Conservation (phyloP, 2,888 invertebrate species). For the Microchrysa polita region DNA sequence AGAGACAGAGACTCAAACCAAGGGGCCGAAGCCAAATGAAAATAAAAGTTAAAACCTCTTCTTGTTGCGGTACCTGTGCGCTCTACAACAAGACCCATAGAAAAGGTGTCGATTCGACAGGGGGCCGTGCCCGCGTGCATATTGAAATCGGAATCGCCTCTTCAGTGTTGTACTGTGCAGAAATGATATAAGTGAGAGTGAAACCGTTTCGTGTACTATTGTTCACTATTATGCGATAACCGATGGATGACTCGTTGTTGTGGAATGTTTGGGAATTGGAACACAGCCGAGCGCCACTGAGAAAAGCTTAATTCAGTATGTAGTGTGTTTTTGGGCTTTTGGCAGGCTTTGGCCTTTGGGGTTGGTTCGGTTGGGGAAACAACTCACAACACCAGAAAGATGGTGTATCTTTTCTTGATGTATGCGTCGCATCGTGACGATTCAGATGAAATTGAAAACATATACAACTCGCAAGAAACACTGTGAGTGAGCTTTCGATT, state of each 20-base stretch:
- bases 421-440: constrained; percentile 6
- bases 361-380: too few species aligned
- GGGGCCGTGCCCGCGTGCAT: not conserved
- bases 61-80: constrained; percentile 8
- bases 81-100: too few species aligned
- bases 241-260: constrained; percentile 29
- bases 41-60: constrained; percentile 26
- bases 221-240: too few species aligned
- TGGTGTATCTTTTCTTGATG: too few species aligned
- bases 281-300: constrained; percentile 19
- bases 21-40: not conserved
- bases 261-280: constrained; percentile 27
- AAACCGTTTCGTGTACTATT: constrained; percentile 9
- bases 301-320: not conserved
- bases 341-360: not conserved
- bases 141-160: not conserved
- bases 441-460: constrained; percentile 40
- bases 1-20: not conserved
- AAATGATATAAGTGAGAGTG: constrained; percentile 35
- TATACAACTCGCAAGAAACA: constrained; percentile 15
- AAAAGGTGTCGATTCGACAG: not conserved
- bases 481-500: constrained; percentile 23
- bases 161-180: too few species aligned
- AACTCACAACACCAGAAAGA: too few species aligned
- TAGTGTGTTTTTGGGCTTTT: too few species aligned